Base-by-base conservation (phyloP, 2,113 vertebrate genomes). In the Columbina picui region DNA sequence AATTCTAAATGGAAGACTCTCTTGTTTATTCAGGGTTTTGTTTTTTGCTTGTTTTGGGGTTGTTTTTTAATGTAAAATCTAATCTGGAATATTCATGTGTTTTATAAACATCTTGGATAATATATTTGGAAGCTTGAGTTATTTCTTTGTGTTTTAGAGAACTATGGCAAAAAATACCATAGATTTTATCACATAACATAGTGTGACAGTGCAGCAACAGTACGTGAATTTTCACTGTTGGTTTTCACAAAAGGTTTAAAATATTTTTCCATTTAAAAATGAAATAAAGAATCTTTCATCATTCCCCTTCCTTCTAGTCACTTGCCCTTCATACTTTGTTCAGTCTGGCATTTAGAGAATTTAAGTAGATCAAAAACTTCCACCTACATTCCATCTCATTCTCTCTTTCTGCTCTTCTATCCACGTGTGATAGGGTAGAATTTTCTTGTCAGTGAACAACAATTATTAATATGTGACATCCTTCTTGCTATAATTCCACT, bases 361-460 rank as follows among this genome's bases (percentile, higher is more conserved):
- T 83, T 86, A 61, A 82, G 61, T 84, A 69, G 43, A 96, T 79
- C 57, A 83, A 91, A 97, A 53, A 50, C 70, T 96, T 93, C 87
- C 89, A 93, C 91, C 87, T 94, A 87, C 78, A 50, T 93, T 87
- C 53, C 25, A 63, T 93, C 50, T 92, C 29, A 32, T 64, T 78
- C 53, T 78, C 7, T 86, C 68, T 89, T 84, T 89, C 74, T 97
- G 63, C n/a, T 95, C 18, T 89, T 96, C 55, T 87, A 50, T 87
- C 65, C 70, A 61, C 0, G 0, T 87, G 9, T 85, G 57, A 91
- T 96, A 75, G 50, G 57, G 43, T 93, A 94, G 70, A 93, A 96
- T 95, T 96, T 97, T 93, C 93, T 93, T 96, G 91, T 95, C 87
- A 94, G 74, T 41, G 67, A 95, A 45, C 50, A 83, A 38, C 32